Evolutionary conservation across 2,113 vertebrate genomes (phyloP).

Genomic region (Burhinus bistriatus): DNA sequence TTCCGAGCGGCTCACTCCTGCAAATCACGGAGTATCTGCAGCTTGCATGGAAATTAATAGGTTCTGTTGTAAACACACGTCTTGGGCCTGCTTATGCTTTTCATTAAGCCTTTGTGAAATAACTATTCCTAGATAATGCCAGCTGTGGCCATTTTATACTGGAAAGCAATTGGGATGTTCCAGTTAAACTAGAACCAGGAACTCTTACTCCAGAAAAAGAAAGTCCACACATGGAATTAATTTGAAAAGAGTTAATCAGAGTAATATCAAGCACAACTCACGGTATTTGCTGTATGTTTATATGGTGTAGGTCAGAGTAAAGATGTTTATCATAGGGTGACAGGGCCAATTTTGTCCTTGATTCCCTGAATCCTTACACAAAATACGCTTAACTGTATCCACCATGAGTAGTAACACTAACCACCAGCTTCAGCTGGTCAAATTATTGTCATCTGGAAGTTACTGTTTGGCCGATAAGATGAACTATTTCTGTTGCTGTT

Average conservation of each 20-base stretch:
- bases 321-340: not conserved
- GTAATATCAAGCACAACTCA: not conserved
- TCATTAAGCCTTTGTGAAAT: constrained; percentile 11
- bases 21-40: not conserved
- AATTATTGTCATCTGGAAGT: not conserved
- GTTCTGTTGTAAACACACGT: not conserved
- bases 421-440: not conserved
- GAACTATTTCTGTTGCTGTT: not conserved
- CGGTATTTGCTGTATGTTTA: not conserved
- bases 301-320: not conserved
- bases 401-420: not conserved
- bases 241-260: not conserved
- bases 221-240: not conserved
- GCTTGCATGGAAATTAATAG: not conserved
- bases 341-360: not conserved
- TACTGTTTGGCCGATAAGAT: not conserved
- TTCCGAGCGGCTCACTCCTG: not conserved
- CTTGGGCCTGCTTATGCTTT: constrained; percentile 2
- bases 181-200: constrained; percentile 3
- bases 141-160: not conserved
- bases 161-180: not conserved
- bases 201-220: not conserved
- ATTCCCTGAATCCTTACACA: not conserved
- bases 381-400: not conserved
- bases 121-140: constrained; percentile 15